A percentile compares a stretch with the other conserved stretches of the same genome.
These are phyloP conservation scores for Dolichopus griseipennis DNA, from an alignment of 2,888 invertebrate genomes.

Conservation along the genomic window DNA sequence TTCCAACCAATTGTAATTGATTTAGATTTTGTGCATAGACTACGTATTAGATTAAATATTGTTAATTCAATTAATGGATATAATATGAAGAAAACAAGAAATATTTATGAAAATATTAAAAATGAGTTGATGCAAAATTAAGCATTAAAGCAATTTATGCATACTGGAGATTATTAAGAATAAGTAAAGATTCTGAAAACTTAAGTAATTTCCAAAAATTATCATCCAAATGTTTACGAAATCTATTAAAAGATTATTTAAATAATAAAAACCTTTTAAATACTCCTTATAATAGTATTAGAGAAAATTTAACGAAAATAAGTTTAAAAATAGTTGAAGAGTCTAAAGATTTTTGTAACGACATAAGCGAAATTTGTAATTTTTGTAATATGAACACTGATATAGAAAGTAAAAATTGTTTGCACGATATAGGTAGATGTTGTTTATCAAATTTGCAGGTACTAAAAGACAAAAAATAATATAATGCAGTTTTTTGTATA, in stretches of 20 bases:
- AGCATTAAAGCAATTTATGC: slow-evolving; percentile 21
- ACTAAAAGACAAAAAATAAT: not conserved
- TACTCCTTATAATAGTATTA: not conserved
- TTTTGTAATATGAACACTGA: slow-evolving; percentile 24
- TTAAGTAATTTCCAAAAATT: slow-evolving; percentile 29
- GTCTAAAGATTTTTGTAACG: slow-evolving; percentile 14
- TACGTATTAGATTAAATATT: slow-evolving; percentile 31
- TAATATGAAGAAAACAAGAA: not conserved
- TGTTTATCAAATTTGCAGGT: slow-evolving; percentile 33
- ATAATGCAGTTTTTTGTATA: not conserved
- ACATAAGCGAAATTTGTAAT: slow-evolving; percentile 24
- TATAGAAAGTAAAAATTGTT: slow-evolving; percentile 24
- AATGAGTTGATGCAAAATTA: slow-evolving; percentile 11
- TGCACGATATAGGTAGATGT: slow-evolving; percentile 29
- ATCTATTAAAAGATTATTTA: slow-evolving; percentile 9
- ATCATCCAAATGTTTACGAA: slow-evolving; percentile 25
- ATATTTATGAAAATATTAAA: not conserved
- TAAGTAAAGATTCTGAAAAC: slow-evolving; percentile 13
- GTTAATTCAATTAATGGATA: slow-evolving; percentile 19
- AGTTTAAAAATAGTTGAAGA: slow-evolving; percentile 8
- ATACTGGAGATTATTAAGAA: slow-evolving; percentile 18
- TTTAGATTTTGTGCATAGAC: slow-evolving; percentile 26
- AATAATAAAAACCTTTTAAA: not conserved
- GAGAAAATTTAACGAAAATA: slow-evolving; percentile 8
- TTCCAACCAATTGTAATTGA: slow-evolving; percentile 21